Conservation (phyloP, 1,140 invertebrate species). For the Hylyphantes graminicola region DNA sequence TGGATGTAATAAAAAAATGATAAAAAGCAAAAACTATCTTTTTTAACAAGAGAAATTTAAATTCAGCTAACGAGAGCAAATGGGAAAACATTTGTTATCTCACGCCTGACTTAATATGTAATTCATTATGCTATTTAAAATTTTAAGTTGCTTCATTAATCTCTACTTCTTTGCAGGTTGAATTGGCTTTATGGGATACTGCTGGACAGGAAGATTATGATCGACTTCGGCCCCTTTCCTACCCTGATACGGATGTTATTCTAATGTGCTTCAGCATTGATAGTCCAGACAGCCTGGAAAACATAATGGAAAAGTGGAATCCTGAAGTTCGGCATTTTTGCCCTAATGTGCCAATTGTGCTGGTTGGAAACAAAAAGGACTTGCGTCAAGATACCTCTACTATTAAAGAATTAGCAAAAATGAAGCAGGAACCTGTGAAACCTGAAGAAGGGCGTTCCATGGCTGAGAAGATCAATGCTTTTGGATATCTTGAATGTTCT, state of each 20-base stretch:
- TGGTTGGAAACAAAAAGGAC: slow-evolving; percentile 31
- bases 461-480: slow-evolving; percentile 18
- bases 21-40: no score
- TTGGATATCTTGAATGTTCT: slow-evolving; percentile 25
- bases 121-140: no score
- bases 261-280: slow-evolving; percentile 32
- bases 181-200: slow-evolving; percentile 23
- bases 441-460: slow-evolving; percentile 11
- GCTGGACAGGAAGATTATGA: slow-evolving; percentile 36
- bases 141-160: no score
- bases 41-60: no score
- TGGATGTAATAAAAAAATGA: no score
- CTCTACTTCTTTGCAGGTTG: background rate
- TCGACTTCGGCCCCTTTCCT: slow-evolving; percentile 19
- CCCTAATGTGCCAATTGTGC: slow-evolving; percentile 5
- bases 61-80: no score
- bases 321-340: slow-evolving; percentile 31
- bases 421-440: background rate
- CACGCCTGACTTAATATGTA: no score
- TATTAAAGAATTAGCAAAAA: background rate
- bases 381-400: background rate
- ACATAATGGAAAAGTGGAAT: slow-evolving; percentile 24
- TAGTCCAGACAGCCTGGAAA: slow-evolving; percentile 14
- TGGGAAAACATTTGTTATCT: no score
- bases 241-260: slow-evolving; percentile 27